Percentiles rank a stretch among this genome's conserved stretches.
phyloP scores from a whole-genome alignment of 2,797 vertebrate genomes.

The Gallinago solitaria region DNA sequence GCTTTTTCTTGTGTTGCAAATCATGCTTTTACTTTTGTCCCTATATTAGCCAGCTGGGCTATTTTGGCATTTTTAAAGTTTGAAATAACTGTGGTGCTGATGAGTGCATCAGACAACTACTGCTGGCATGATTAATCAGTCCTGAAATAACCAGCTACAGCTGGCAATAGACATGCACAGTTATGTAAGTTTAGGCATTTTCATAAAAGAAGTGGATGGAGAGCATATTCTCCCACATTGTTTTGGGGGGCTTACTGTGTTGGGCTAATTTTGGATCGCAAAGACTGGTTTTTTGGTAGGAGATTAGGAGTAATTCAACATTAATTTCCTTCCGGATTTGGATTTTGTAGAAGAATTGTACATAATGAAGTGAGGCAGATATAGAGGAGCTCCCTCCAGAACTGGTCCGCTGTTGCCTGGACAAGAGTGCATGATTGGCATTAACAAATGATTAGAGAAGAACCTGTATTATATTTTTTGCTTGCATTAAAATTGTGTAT shows the following conservation, averaged over 20 bases:
- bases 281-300: not conserved
- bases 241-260: rapidly evolving
- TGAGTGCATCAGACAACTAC: not conserved
- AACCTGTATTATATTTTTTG: not conserved
- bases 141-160: constrained; percentile 24
- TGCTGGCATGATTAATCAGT: constrained; percentile 15
- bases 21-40: not conserved
- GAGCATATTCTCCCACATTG: not conserved
- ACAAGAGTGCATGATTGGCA: rapidly evolving
- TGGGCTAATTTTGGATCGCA: not conserved
- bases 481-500: not conserved
- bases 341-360: not conserved
- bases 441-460: not conserved
- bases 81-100: not conserved
- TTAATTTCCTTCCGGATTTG: no score
- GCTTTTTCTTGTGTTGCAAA: not conserved
- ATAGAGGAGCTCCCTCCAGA: not conserved
- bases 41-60: not conserved
- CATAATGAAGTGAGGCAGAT: not conserved
- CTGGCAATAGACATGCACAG: not conserved
- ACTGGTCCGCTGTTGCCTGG: not conserved
- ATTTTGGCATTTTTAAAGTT: not conserved
- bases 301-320: not conserved
- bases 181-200: not conserved
- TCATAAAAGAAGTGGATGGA: not conserved